Conservation (phyloP, 2,113 vertebrate genomes). For the Egretta garzetta region DNA sequence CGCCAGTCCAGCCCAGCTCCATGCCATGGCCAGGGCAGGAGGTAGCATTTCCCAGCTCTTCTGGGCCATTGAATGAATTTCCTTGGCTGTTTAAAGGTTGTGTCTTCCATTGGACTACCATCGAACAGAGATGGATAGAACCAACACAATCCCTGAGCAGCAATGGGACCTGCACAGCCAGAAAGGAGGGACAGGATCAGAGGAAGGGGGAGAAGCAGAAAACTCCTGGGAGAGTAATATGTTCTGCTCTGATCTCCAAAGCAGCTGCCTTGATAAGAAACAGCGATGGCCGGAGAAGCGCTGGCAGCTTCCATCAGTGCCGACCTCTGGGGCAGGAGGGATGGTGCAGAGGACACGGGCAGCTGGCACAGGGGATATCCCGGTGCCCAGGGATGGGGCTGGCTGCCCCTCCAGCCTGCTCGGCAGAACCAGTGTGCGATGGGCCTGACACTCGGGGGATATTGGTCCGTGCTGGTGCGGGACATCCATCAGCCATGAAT, state of each 20-base stretch:
- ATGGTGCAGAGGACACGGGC: neutral
- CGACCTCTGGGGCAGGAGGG: neutral
- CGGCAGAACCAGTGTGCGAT: neutral
- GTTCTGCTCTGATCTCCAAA: neutral
- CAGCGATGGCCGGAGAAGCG: accelerated
- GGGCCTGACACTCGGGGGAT: neutral
- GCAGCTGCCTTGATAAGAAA: neutral
- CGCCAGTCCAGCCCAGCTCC: neutral
- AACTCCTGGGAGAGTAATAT: neutral
- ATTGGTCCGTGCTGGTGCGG: neutral
- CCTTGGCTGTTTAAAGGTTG: neutral
- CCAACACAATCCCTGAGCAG: neutral
- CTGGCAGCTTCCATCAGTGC: neutral
- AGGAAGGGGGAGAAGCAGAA: neutral
- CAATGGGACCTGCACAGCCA: neutral
- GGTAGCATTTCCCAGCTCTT: neutral
- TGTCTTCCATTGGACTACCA: neutral
- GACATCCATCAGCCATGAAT: neutral
- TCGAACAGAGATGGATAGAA: accelerated
- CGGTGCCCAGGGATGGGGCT: neutral
- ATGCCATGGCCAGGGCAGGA: neutral
- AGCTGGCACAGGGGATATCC: neutral
- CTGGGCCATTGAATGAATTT: neutral
- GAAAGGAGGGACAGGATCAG: neutral
- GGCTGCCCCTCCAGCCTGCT: neutral